Conservation (phyloP, 2,797 vertebrate species). For the Pangasius macronema region DNA sequence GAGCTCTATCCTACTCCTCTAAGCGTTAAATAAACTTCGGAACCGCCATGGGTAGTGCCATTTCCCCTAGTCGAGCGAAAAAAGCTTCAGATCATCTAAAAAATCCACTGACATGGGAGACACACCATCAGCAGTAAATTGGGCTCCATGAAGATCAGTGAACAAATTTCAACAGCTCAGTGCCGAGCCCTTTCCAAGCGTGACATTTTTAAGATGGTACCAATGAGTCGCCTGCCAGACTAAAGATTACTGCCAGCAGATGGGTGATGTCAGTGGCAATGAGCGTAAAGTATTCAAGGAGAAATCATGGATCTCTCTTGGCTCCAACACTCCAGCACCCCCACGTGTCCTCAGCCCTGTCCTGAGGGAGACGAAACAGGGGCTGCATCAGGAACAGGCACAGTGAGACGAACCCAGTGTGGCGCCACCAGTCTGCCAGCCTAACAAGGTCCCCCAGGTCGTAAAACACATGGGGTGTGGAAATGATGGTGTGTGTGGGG, state of each 20-base stretch:
- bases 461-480: slow-evolving; percentile 58
- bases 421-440: slow-evolving; percentile 56
- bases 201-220: slow-evolving; percentile 46
- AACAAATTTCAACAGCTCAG: slow-evolving; percentile 45
- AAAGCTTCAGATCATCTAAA: slow-evolving; percentile 39
- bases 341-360: slow-evolving; percentile 24
- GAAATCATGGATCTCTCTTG: slow-evolving; percentile 35
- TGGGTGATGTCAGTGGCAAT: slow-evolving; percentile 52
- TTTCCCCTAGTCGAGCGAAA: slow-evolving; percentile 15
- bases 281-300: slow-evolving; percentile 44
- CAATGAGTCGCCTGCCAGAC: slow-evolving; percentile 47
- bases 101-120: slow-evolving; percentile 36
- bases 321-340: slow-evolving; percentile 26
- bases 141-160: slow-evolving; percentile 35
- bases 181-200: slow-evolving; percentile 33
- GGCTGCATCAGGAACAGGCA: slow-evolving; percentile 46
- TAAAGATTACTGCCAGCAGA: slow-evolving; percentile 44
- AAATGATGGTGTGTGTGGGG: slow-evolving; percentile 45
- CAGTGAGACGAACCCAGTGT: slow-evolving; percentile 46
- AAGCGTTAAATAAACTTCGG: slow-evolving; percentile 39
- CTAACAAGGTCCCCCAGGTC: slow-evolving; percentile 65
- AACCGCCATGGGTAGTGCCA: slow-evolving; percentile 1
- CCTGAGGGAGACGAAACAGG: slow-evolving; percentile 50
- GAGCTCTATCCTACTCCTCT: slow-evolving; percentile 10
- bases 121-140: slow-evolving; percentile 46